A percentile compares a stretch with the other conserved stretches of the same genome.
Conservation (phyloP, 2,888 invertebrate species). For the Chirona hameri region DNA sequence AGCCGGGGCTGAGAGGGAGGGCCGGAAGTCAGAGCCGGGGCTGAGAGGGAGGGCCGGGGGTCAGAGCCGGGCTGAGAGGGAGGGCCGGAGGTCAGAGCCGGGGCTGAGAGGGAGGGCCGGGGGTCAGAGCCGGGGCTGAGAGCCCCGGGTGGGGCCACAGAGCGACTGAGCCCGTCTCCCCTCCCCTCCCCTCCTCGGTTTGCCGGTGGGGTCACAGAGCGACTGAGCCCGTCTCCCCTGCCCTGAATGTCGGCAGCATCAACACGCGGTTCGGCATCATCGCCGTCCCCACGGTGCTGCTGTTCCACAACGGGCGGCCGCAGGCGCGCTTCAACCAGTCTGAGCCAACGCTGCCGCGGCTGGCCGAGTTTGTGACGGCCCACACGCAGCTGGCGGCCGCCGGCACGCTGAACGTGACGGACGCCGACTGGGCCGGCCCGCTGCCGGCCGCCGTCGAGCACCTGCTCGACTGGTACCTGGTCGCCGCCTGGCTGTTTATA, state of each 20-base stretch:
- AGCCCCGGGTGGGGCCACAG: too few species aligned
- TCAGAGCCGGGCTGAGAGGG: too few species aligned
- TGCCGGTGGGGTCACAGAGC: too few species aligned
- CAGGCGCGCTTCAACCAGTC: constrained; percentile 75
- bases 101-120: too few species aligned
- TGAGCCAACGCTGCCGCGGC: constrained; percentile 1
- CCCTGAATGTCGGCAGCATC: constrained; percentile 46
- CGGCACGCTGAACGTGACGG: background rate
- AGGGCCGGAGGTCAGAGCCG: too few species aligned
- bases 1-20: too few species aligned
- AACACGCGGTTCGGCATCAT: constrained; percentile 89
- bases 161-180: too few species aligned
- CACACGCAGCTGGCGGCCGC: constrained; percentile 1
- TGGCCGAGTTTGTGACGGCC: background rate
- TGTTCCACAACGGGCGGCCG: constrained; percentile 84
- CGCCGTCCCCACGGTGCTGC: constrained; percentile 80
- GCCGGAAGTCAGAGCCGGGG: too few species aligned
- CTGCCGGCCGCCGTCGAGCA: background rate
- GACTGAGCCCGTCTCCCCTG: too few species aligned
- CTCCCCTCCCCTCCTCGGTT: too few species aligned
- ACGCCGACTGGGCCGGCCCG: constrained; percentile 3
- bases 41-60: too few species aligned
- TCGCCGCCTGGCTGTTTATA: constrained; percentile 3
- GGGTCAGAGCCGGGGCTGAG: too few species aligned
- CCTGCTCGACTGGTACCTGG: constrained; percentile 1